phyloP scores from a whole-genome alignment of 2,797 vertebrate species.

The Cygnus olor region DNA sequence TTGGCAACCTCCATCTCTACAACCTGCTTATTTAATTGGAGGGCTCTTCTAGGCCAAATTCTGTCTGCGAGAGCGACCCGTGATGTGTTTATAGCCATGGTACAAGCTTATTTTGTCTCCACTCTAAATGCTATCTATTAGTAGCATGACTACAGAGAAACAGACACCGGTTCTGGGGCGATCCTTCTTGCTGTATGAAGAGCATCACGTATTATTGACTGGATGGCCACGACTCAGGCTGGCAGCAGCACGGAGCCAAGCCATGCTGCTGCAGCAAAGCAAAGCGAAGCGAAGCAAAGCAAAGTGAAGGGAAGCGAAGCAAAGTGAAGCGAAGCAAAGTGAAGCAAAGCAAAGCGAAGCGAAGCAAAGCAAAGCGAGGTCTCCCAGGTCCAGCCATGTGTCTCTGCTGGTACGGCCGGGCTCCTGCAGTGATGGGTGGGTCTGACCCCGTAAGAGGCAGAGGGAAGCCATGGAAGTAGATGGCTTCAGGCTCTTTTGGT shows the following conservation, averaged over 20 bases:
- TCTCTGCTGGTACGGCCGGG: neutral
- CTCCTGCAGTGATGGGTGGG: neutral
- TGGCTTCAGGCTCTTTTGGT: neutral
- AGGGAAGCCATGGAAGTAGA: neutral
- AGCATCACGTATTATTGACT: rapidly evolving
- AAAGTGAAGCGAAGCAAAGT: too few species aligned
- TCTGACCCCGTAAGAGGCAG: neutral
- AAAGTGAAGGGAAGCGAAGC: neutral
- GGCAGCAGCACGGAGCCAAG: neutral
- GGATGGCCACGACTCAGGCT: neutral
- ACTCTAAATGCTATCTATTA: neutral
- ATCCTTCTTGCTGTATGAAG: neutral
- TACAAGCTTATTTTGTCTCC: neutral
- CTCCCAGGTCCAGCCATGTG: rapidly evolving
- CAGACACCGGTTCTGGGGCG: neutral
- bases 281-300: neutral
- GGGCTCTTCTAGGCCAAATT: neutral
- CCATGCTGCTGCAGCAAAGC: neutral
- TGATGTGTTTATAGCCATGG: neutral
- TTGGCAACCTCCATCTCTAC: neutral
- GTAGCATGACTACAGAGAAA: neutral
- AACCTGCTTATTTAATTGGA: neutral
- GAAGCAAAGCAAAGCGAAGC: too few species aligned
- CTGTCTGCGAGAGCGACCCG: neutral
- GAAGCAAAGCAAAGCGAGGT: neutral